Percentiles rank a stretch among this genome's conserved stretches.
Conservation (phyloP, 1,140 invertebrate genomes). For the Brachionus sp. region DNA sequence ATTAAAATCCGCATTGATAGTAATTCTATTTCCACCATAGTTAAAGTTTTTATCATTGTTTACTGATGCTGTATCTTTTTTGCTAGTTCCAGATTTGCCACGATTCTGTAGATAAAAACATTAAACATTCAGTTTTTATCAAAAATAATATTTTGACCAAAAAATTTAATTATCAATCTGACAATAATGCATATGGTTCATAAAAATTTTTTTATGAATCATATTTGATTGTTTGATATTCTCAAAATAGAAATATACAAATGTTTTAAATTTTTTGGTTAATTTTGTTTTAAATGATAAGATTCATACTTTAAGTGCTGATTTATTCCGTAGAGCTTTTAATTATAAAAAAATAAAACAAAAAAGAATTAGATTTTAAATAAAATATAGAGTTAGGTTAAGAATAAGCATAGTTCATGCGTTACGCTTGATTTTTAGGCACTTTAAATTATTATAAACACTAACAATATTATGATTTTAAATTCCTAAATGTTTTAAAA, state of each 20-base stretch:
- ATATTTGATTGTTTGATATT: not conserved
- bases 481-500: not conserved
- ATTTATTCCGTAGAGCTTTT: slow-evolving; percentile 23
- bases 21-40: not conserved
- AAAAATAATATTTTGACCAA: not conserved
- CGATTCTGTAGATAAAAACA: not conserved
- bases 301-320: slow-evolving; percentile 37
- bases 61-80: not conserved
- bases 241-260: not conserved
- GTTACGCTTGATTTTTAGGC: slow-evolving; percentile 4
- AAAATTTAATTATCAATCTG: not conserved
- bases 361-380: not conserved
- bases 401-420: slow-evolving; percentile 14
- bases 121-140: not conserved
- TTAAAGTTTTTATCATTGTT: not conserved
- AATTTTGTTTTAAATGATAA: not conserved
- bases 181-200: not conserved
- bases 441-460: not conserved
- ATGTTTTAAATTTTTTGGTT: slow-evolving; percentile 4
- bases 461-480: not conserved
- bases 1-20: not conserved
- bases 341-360: not conserved
- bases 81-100: not conserved
- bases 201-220: not conserved
- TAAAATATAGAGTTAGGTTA: not conserved